A percentile compares a stretch with the other conserved stretches of the same genome.
phyloP scores from a whole-genome alignment of 2,113 vertebrate genomes.

The Panurus biarmicus region DNA sequence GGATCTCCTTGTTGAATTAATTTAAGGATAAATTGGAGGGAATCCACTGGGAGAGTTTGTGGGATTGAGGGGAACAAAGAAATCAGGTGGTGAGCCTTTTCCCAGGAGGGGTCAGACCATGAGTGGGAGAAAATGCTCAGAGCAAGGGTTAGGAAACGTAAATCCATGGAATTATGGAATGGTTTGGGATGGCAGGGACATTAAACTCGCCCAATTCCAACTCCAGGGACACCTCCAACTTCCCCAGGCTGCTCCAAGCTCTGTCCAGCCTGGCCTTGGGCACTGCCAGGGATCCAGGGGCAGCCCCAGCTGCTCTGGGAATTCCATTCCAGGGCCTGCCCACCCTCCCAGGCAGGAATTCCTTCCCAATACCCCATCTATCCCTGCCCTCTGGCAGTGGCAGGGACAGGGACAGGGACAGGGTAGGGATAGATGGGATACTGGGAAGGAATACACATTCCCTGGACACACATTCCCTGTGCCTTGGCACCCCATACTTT shows the following conservation, averaged over 20 bases:
- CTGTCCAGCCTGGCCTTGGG: accelerated
- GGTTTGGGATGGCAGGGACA: neutral
- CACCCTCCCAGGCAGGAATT: neutral
- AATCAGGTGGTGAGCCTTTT: neutral
- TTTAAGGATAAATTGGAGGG: neutral
- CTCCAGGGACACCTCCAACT: neutral
- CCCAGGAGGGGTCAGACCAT: neutral
- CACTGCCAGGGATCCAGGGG: neutral
- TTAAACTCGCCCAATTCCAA: neutral
- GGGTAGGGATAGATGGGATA: neutral
- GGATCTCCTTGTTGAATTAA: neutral
- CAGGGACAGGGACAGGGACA: neutral
- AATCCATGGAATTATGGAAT: neutral
- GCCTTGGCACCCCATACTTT: neutral
- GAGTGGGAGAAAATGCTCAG: neutral
- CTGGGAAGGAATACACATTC: neutral
- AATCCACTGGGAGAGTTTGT: neutral
- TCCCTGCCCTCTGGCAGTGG: neutral
- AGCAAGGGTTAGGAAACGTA: neutral
- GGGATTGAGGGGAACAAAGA: neutral
- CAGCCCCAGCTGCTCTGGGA: neutral
- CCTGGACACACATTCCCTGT: neutral
- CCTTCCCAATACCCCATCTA: neutral
- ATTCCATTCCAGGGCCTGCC: accelerated
- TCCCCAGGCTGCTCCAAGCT: neutral